Evolutionary conservation across 2,797 vertebrate genomes (phyloP).

Genomic region (Cynodonichthys magdalenae): DNA sequence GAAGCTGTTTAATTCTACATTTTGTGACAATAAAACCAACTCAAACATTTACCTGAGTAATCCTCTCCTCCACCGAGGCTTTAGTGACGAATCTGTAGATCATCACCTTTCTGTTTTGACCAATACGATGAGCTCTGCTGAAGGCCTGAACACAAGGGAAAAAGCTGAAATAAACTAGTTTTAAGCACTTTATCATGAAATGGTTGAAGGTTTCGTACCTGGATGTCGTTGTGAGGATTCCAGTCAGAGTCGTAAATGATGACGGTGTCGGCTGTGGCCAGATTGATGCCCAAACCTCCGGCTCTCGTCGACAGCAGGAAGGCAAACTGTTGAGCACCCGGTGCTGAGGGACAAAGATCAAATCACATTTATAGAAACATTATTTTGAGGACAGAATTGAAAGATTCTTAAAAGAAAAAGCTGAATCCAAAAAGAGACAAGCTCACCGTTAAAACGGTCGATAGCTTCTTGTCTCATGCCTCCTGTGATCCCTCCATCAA

Average conservation of each 20-base stretch:
- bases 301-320: conserved; percentile 97
- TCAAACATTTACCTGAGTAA: conserved; percentile 82
- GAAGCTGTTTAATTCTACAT: no score
- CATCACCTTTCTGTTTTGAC: conserved; percentile 99
- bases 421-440: neutral
- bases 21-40: no score
- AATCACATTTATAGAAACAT: neutral
- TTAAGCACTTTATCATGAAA: no score
- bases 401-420: no score
- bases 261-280: conserved; percentile 98
- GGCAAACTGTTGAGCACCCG: conserved; percentile 96
- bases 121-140: conserved; percentile 97
- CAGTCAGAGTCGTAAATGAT: conserved; percentile 99
- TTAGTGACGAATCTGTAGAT: conserved; percentile 98
- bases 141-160: conserved; percentile 84
- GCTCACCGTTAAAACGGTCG: conserved; percentile 93
- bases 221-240: conserved; percentile 99
- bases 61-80: conserved; percentile 96
- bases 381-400: neutral
- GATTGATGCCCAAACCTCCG: conserved; percentile 96
- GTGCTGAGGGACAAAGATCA: conserved; percentile 77
- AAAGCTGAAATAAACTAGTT: neutral
- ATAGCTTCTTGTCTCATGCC: conserved; percentile 99
- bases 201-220: conserved; percentile 59
- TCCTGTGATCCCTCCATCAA: conserved; percentile 96